Conservation (phyloP, 1,140 invertebrate species). For the Micrasema minimum region DNA sequence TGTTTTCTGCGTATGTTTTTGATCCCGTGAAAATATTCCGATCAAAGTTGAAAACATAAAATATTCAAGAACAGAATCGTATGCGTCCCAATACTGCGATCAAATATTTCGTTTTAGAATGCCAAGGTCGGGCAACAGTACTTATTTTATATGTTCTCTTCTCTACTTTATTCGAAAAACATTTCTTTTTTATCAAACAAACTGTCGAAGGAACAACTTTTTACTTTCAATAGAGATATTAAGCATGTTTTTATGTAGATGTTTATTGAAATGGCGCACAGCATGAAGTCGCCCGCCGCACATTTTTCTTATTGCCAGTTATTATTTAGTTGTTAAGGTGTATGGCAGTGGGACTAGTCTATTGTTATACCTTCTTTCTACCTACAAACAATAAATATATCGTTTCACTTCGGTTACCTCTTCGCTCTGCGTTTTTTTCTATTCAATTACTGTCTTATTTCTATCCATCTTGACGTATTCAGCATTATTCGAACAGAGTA, state of each 20-base stretch:
- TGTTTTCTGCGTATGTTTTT: constrained; percentile 2
- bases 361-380: constrained; percentile 12
- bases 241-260: constrained; percentile 10
- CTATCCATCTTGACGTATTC: constrained; percentile 37
- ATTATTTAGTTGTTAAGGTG: constrained; percentile 37
- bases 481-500: constrained; percentile 33
- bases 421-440: constrained; percentile 32
- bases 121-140: constrained; percentile 22
- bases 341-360: constrained; percentile 14
- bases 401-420: constrained; percentile 27
- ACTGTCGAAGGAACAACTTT: constrained; percentile 26
- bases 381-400: constrained; percentile 37
- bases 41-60: constrained; percentile 35
- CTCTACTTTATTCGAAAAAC: constrained; percentile 10
- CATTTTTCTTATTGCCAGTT: constrained; percentile 23
- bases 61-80: constrained; percentile 31
- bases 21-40: constrained; percentile 25
- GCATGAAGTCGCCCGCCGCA: constrained; percentile 15
- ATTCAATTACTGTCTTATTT: constrained; percentile 41
- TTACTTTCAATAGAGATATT: constrained; percentile 35
- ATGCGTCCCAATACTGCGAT: constrained; percentile 9
- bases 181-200: constrained; percentile 22
- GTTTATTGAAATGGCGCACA: constrained; percentile 22
- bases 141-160: constrained; percentile 5
- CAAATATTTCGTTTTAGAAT: constrained; percentile 26